phyloP scores from a whole-genome alignment of 2,113 vertebrate species.

The Recurvirostra avosetta region DNA sequence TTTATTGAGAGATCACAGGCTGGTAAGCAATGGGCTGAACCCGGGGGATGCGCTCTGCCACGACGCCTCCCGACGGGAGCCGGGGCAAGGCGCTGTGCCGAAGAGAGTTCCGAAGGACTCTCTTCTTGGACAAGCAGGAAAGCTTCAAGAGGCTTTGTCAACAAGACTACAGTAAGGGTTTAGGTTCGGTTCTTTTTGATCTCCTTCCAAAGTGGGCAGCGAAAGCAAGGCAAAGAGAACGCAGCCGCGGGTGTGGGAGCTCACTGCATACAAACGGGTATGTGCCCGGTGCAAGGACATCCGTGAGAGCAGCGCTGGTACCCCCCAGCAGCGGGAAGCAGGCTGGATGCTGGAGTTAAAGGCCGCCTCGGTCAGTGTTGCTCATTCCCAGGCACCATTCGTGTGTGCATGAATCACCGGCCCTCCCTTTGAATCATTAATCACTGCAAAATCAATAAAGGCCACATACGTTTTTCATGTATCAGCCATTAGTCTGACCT shows the following conservation, averaged over 20 bases:
- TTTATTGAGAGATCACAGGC: not conserved
- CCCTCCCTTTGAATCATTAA: slow-evolving; percentile 4
- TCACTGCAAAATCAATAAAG: slow-evolving; percentile 32
- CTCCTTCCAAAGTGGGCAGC: not conserved
- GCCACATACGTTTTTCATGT: slow-evolving; percentile 11
- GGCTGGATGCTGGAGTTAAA: not conserved
- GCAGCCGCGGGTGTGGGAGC: fast-evolving
- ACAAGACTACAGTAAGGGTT: not conserved
- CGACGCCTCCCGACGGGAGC: fast-evolving
- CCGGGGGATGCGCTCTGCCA: fast-evolving
- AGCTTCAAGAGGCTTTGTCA: not conserved
- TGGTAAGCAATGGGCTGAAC: not conserved
- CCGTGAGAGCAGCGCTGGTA: not conserved
- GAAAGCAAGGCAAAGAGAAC: not conserved
- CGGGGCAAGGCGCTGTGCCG: not conserved
- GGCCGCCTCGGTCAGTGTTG: fast-evolving
- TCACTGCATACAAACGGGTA: fast-evolving
- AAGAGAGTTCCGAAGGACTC: not conserved
- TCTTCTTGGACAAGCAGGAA: not conserved
- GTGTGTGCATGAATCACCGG: not conserved
- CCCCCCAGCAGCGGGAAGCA: not conserved
- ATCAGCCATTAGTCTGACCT: slow-evolving; percentile 42
- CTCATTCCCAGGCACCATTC: not conserved
- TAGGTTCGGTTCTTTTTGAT: not conserved
- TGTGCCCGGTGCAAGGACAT: not conserved